Evolutionary conservation across 1,140 invertebrate genomes (phyloP).

Genomic region (Reticulitermes speratus): DNA sequence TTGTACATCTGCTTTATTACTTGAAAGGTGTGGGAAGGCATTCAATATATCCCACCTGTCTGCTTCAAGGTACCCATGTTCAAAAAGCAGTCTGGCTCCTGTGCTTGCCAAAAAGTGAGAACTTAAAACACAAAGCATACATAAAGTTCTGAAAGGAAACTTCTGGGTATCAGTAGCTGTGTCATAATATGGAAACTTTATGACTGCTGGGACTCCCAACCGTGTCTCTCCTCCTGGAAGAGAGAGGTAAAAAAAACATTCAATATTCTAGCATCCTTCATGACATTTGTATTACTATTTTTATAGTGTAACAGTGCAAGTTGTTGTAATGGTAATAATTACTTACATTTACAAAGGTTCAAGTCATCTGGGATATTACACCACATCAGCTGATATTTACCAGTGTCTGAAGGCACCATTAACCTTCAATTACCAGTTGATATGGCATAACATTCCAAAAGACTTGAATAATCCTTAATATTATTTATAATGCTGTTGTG

Average conservation of each 20-base stretch:
- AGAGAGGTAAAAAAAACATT: background rate
- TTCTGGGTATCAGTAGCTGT: conserved; percentile 53
- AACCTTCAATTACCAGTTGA: too few species aligned
- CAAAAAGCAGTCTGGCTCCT: conserved; percentile 55
- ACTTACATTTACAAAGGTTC: too few species aligned
- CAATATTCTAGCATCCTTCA: too few species aligned
- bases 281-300: too few species aligned
- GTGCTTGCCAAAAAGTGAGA: conserved; percentile 58
- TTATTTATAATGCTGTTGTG: too few species aligned
- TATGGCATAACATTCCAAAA: too few species aligned
- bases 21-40: conserved; percentile 53
- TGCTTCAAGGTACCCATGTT: conserved; percentile 55
- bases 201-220: conserved; percentile 59
- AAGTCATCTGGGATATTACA: too few species aligned
- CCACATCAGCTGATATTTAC: too few species aligned
- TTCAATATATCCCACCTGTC: conserved; percentile 55
- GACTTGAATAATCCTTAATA: too few species aligned
- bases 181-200: conserved; percentile 64
- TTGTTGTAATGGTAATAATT: too few species aligned
- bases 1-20: background rate
- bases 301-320: too few species aligned
- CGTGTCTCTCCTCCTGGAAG: conserved; percentile 60
- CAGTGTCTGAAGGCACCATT: too few species aligned
- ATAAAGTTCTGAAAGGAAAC: conserved; percentile 60
- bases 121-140: conserved; percentile 61